Evolutionary conservation across 2,888 invertebrate genomes (phyloP).

Genomic region (Disparrhopalites patrizii): DNA sequence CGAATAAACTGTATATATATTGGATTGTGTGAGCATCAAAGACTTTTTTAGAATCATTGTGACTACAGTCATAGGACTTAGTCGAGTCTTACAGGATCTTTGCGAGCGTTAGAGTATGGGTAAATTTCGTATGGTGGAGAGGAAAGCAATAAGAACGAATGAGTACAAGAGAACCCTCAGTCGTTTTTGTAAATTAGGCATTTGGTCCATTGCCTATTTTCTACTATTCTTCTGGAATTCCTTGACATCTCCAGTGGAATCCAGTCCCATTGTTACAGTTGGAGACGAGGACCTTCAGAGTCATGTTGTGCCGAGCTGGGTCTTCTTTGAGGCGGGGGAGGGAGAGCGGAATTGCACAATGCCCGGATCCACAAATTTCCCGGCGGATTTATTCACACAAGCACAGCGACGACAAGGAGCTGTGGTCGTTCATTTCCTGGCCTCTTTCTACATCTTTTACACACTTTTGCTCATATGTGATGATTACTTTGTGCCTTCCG

Average conservation of each 20-base stretch:
- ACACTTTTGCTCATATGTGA: slow-evolving; percentile 64
- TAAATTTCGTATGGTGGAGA: not conserved
- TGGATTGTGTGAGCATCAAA: too few species aligned
- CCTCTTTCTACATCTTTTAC: slow-evolving; percentile 61
- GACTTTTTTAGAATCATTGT: too few species aligned
- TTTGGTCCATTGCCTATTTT: not conserved
- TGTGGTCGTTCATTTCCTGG: slow-evolving; percentile 59
- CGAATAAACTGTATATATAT: too few species aligned
- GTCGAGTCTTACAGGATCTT: too few species aligned
- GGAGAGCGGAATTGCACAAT: slow-evolving; percentile 30
- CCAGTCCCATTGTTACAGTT: not conserved
- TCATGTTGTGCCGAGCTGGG: too few species aligned
- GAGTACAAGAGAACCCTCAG: slow-evolving; percentile 7
- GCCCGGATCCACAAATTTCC: slow-evolving; percentile 58
- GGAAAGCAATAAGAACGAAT: slow-evolving; percentile 6
- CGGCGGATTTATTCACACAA: slow-evolving; percentile 59
- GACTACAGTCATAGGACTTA: too few species aligned
- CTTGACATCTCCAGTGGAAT: not conserved
- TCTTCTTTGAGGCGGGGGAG: not conserved
- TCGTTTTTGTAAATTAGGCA: slow-evolving; percentile 2
- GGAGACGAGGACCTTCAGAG: not conserved
- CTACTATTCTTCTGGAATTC: not conserved
- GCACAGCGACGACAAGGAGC: slow-evolving; percentile 59
- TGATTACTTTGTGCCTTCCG: slow-evolving; percentile 64
- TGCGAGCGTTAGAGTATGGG: not conserved